Evolutionary conservation across 2,113 vertebrate species (phyloP).

Genomic region (Xyliphius kryptos): DNA sequence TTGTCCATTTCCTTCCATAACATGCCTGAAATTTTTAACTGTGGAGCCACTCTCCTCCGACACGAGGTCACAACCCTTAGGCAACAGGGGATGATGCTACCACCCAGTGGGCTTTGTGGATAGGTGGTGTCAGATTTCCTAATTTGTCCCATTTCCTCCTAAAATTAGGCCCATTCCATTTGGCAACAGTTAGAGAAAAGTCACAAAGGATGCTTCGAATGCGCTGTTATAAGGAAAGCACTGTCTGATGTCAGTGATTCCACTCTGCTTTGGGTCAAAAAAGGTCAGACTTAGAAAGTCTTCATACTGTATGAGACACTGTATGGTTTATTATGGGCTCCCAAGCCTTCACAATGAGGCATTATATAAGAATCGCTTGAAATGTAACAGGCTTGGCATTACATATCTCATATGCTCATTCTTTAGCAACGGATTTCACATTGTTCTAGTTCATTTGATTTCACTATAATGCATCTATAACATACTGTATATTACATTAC

Average conservation of each 20-base stretch:
- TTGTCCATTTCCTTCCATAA: conserved; percentile 52
- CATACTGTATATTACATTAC: too few species aligned
- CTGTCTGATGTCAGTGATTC: conserved; percentile 20
- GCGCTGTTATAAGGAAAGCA: conserved; percentile 23
- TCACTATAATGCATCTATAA: too few species aligned
- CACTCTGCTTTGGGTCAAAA: conserved; percentile 6
- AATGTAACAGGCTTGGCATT: too few species aligned
- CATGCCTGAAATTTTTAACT: conserved; percentile 58
- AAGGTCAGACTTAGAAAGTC: neutral
- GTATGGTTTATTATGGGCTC: conserved; percentile 19
- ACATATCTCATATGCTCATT: too few species aligned
- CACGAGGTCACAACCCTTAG: conserved; percentile 64
- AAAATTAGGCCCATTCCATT: conserved; percentile 62
- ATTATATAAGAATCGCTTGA: neutral
- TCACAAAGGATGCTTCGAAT: conserved; percentile 28
- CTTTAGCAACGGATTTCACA: too few species aligned
- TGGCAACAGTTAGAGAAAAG: conserved; percentile 29
- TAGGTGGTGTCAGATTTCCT: conserved; percentile 72
- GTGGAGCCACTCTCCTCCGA: conserved; percentile 38
- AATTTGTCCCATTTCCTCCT: conserved; percentile 47
- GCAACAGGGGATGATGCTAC: conserved; percentile 63
- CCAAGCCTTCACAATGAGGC: conserved; percentile 32
- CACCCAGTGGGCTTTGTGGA: conserved; percentile 47
- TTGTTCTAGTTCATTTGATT: too few species aligned
- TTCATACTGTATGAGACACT: neutral